These are phyloP conservation scores for Trichogramma pretiosum DNA, from an alignment of 1,140 invertebrate genomes.

Conservation along the genomic window DNA sequence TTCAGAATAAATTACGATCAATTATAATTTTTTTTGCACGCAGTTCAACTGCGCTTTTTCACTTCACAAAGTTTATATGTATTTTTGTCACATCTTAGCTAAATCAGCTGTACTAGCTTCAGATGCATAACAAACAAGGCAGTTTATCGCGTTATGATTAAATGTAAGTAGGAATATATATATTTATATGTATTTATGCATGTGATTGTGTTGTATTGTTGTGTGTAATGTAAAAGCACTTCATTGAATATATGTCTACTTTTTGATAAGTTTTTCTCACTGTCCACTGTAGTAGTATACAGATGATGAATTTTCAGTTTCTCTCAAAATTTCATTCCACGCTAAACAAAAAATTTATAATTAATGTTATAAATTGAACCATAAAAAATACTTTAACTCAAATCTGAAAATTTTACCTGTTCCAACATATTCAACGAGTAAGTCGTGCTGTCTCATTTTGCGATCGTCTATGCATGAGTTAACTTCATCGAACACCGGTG, in stretches of 20 bases:
- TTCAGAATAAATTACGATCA: conserved; percentile 4
- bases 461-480: too few relatives aligned
- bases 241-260: conserved; percentile 24
- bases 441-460: conserved; percentile 48
- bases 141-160: conserved; percentile 15
- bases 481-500: too few relatives aligned
- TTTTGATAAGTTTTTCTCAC: conserved; percentile 30
- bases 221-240: conserved; percentile 20
- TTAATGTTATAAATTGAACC: conserved; percentile 11
- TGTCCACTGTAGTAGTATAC: conserved; percentile 42
- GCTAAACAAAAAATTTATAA: too few relatives aligned
- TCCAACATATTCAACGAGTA: conserved; percentile 56
- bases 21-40: conserved; percentile 8
- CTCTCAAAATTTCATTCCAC: conserved; percentile 40
- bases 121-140: conserved; percentile 16
- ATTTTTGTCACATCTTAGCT: conserved; percentile 15
- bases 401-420: conserved; percentile 39
- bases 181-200: conserved; percentile 1
- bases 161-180: conserved; percentile 4
- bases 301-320: conserved; percentile 31
- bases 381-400: conserved; percentile 17
- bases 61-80: conserved; percentile 10
- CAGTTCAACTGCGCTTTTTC: conserved; percentile 18
- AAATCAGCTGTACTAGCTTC: conserved; percentile 17
- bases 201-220: conserved; percentile 3